Evolutionary conservation across 2,888 invertebrate genomes (phyloP).

Genomic region (Melieria omissa): DNA sequence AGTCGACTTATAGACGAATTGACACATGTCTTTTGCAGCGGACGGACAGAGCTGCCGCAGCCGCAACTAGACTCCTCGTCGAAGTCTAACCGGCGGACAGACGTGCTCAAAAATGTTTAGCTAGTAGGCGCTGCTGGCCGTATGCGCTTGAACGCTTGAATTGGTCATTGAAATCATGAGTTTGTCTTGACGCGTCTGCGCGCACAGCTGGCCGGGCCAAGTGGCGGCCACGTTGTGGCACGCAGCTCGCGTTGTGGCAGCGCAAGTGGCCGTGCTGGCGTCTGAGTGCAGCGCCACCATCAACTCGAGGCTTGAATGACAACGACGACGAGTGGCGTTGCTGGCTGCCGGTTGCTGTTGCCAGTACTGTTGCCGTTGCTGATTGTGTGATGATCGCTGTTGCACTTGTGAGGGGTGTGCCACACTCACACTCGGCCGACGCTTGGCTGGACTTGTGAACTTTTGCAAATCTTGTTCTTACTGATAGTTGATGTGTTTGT

Average conservation of each 20-base stretch:
- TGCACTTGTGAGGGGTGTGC: slow-evolving; percentile 6
- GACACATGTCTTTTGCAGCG: background rate
- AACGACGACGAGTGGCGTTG: background rate
- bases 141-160: slow-evolving; percentile 31
- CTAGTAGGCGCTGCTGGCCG: too few relatives aligned
- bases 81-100: background rate
- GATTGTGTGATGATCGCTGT: background rate
- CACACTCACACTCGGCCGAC: background rate
- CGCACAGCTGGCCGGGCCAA: background rate
- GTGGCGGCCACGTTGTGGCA: too few relatives aligned
- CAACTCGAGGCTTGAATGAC: background rate
- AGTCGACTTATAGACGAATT: background rate
- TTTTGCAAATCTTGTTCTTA: background rate
- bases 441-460: slow-evolving; percentile 34
- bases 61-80: too few relatives aligned
- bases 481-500: background rate
- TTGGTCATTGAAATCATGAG: slow-evolving; percentile 38
- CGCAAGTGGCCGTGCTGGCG: too few relatives aligned
- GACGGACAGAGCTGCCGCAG: too few relatives aligned
- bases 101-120: background rate
- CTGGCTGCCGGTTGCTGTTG: background rate
- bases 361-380: too few relatives aligned
- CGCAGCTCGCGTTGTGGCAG: too few relatives aligned
- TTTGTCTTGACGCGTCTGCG: slow-evolving; percentile 10
- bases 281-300: too few relatives aligned